phyloP scores from a whole-genome alignment of 2,888 invertebrate species.

The Scaptodrosophila latifasciaeformis region DNA sequence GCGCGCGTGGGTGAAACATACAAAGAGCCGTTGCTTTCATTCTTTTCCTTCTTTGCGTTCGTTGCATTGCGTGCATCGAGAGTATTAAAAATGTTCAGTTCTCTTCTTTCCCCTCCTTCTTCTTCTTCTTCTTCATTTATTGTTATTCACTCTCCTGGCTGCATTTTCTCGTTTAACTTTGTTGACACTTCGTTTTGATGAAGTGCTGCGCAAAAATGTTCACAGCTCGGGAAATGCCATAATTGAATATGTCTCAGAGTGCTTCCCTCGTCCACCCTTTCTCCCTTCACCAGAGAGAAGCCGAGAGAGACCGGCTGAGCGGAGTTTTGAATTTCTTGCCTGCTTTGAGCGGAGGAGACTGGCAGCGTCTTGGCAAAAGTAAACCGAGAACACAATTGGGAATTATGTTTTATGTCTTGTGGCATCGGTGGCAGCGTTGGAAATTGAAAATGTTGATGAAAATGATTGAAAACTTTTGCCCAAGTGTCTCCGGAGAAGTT shows the following conservation, averaged over 20 bases:
- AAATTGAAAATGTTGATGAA: constrained; percentile 53
- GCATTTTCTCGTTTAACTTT: constrained; percentile 60
- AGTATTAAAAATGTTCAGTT: constrained; percentile 28
- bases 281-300: too few relatives aligned
- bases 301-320: constrained; percentile 29
- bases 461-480: constrained; percentile 45
- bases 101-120: neutral
- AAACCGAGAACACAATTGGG: constrained; percentile 26
- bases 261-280: constrained; percentile 9
- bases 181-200: constrained; percentile 56
- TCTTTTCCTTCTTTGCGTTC: too few relatives aligned
- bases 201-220: constrained; percentile 49
- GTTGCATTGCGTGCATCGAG: constrained; percentile 43
- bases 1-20: neutral
- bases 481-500: too few relatives aligned
- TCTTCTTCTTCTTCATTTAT: constrained; percentile 28
- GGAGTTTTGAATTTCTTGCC: constrained; percentile 47
- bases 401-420: too few relatives aligned
- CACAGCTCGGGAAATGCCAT: constrained; percentile 41
- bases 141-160: constrained; percentile 19
- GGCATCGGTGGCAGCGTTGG: constrained; percentile 30
- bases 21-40: too few relatives aligned
- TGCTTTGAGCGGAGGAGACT: neutral
- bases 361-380: neutral
- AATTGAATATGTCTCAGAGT: constrained; percentile 55